phyloP scores from a whole-genome alignment of 1,140 invertebrate genomes.

The Manduca sexta region DNA sequence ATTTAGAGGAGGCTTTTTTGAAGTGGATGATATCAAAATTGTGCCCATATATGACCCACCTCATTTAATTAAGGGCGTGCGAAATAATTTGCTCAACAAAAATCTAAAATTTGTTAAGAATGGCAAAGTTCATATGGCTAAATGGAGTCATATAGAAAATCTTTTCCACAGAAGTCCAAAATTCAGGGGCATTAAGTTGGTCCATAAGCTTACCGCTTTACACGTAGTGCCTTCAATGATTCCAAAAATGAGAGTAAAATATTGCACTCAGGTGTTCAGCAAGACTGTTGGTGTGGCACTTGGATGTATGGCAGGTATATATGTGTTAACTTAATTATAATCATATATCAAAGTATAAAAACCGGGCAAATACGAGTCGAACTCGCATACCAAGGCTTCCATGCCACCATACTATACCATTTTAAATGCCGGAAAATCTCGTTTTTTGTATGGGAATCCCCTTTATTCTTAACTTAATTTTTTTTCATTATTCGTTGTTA shows the following conservation, averaged over 20 bases:
- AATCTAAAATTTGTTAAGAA: constrained; percentile 3
- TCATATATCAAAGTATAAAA: too few relatives aligned
- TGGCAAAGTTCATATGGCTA: constrained; percentile 1
- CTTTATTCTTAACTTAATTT: too few relatives aligned
- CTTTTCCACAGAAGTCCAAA: constrained; percentile 10
- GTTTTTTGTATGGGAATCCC: too few relatives aligned
- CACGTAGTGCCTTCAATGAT: constrained; percentile 12
- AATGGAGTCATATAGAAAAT: constrained; percentile 11
- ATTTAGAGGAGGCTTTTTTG: too few relatives aligned
- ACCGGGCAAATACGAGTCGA: too few relatives aligned
- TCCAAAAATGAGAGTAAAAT: constrained; percentile 16
- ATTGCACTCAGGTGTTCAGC: constrained; percentile 14
- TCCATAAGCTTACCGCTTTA: constrained; percentile 10
- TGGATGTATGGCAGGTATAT: too few relatives aligned
- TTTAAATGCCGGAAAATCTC: too few relatives aligned
- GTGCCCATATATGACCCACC: constrained; percentile 8
- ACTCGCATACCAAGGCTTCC: too few relatives aligned
- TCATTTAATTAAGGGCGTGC: constrained; percentile 9
- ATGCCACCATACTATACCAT: too few relatives aligned
- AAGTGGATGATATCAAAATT: not conserved
- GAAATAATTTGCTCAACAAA: constrained; percentile 14
- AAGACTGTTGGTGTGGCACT: constrained; percentile 1
- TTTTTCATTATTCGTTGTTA: too few relatives aligned
- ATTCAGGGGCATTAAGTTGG: constrained; percentile 11
- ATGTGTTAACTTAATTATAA: too few relatives aligned